Conservation (phyloP, 2,113 vertebrate genomes). For the Holacanthus passer region DNA sequence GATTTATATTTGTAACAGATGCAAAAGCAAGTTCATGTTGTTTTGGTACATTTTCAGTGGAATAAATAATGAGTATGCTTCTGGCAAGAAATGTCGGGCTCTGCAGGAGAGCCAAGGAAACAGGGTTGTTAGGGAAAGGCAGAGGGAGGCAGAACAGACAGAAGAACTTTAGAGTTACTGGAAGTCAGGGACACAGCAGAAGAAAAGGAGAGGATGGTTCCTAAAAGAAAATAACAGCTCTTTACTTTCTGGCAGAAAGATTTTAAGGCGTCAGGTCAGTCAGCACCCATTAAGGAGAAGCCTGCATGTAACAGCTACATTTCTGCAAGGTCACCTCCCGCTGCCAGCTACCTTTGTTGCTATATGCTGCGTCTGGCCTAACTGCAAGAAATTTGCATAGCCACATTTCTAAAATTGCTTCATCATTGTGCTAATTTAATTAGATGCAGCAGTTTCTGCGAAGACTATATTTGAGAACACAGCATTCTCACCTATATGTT, state of each 20-base stretch:
- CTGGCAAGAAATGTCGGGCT: conserved; percentile 41
- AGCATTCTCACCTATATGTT: conserved; percentile 22
- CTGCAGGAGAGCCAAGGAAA: conserved; percentile 45
- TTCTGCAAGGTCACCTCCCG: background rate
- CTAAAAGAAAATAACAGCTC: conserved; percentile 3
- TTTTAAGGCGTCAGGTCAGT: background rate
- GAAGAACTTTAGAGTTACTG: conserved; percentile 3
- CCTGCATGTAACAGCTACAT: background rate
- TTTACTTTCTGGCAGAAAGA: background rate
- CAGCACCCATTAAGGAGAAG: background rate
- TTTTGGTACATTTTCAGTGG: conserved; percentile 48
- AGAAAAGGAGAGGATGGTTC: background rate
- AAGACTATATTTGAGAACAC: conserved; percentile 22
- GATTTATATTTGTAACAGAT: conserved; percentile 40
- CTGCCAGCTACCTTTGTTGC: background rate
- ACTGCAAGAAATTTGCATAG: conserved; percentile 16
- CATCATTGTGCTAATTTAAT: background rate
- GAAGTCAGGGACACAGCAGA: conserved; percentile 8
- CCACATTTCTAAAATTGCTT: conserved; percentile 4
- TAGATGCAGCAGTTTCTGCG: conserved; percentile 19
- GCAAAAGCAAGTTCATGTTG: conserved; percentile 42
- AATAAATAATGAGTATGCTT: conserved; percentile 45
- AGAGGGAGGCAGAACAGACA: background rate
- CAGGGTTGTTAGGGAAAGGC: conserved; percentile 23
- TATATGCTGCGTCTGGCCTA: background rate